Conservation (phyloP, 2,113 vertebrate species). For the Coptodon bakossiorum region DNA sequence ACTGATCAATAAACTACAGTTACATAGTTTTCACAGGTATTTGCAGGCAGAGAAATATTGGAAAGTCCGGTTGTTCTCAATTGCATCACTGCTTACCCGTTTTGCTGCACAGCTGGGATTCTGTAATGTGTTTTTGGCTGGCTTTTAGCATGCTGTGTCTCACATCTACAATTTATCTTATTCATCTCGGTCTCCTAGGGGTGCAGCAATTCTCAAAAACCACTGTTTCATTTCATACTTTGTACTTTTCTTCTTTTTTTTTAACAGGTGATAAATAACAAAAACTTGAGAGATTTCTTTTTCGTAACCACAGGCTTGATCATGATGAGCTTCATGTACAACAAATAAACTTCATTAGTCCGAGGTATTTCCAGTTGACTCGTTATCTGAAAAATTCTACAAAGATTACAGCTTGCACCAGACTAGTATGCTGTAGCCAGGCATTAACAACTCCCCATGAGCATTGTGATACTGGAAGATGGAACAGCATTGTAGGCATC, state of each 20-base stretch:
- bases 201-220: not conserved
- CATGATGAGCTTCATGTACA: not conserved
- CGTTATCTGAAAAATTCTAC: not conserved
- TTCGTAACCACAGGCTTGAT: not conserved
- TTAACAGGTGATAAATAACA: not conserved
- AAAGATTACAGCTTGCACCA: not conserved
- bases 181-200: not conserved
- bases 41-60: not conserved
- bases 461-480: not conserved
- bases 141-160: not conserved
- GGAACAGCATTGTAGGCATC: not conserved
- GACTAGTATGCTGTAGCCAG: not conserved
- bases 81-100: not conserved
- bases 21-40: not conserved
- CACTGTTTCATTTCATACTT: not conserved
- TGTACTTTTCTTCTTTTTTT: not conserved
- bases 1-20: not conserved
- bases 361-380: not conserved
- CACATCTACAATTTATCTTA: not conserved
- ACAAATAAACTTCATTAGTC: not conserved
- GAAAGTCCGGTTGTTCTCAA: not conserved
- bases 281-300: not conserved
- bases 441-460: not conserved
- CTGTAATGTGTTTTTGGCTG: not conserved
- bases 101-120: not conserved